Conservation (phyloP, 2,797 vertebrate genomes). For the Melanotaenia maccullochi region DNA sequence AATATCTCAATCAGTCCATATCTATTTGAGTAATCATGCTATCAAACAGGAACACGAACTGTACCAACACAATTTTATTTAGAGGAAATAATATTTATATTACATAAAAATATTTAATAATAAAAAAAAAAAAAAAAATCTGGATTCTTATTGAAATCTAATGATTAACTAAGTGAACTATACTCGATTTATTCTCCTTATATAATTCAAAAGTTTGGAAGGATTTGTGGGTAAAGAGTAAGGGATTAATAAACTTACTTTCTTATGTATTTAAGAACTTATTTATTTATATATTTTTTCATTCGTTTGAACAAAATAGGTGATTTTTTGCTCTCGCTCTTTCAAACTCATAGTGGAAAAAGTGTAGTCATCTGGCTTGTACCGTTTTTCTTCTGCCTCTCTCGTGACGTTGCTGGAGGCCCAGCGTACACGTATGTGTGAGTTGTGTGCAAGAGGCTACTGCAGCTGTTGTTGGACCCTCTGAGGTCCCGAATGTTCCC, state of each 20-base stretch:
- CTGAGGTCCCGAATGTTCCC: slow-evolving; percentile 58
- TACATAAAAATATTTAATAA: not conserved
- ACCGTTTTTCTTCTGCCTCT: slow-evolving; percentile 43
- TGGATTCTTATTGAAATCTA: too few relatives aligned
- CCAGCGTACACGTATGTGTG: slow-evolving; percentile 15
- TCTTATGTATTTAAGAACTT: too few relatives aligned
- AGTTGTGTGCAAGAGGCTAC: slow-evolving; percentile 46
- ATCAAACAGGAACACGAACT: not conserved
- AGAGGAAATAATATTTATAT: not conserved
- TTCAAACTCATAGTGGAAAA: slow-evolving; percentile 45
- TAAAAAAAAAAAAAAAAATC: too few relatives aligned
- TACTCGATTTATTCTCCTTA: too few relatives aligned
- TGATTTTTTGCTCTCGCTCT: slow-evolving; percentile 23
- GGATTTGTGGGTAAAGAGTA: too few relatives aligned
- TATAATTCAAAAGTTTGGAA: too few relatives aligned
- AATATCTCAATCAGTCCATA: not conserved
- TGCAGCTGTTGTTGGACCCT: slow-evolving; percentile 76
- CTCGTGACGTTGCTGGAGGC: slow-evolving; percentile 40
- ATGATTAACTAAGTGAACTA: too few relatives aligned
- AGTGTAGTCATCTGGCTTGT: slow-evolving; percentile 46
- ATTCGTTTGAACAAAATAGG: not conserved
- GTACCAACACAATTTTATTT: not conserved
- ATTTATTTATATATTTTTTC: too few relatives aligned
- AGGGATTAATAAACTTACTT: too few relatives aligned
- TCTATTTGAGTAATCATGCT: not conserved